Percentiles rank a stretch among this genome's conserved stretches.
Evolutionary conservation across 2,113 vertebrate genomes (phyloP).

Genomic region (Platysternon megacephalum): DNA sequence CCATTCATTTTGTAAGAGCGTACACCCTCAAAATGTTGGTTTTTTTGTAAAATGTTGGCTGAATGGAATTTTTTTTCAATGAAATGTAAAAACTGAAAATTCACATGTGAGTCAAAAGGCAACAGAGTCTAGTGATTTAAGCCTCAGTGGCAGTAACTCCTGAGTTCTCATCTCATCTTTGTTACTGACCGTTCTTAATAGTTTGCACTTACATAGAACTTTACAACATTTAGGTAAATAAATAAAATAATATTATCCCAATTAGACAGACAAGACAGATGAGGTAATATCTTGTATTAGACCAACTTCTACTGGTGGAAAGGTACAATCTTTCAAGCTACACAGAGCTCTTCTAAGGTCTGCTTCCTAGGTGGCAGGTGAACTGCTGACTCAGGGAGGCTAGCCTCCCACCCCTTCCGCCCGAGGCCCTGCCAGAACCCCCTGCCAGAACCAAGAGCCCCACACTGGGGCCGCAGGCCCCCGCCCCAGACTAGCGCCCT

Average conservation of each 20-base stretch:
- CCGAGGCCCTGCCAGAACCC: no score
- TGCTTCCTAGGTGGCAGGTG: no score
- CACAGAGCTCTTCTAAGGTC: not conserved
- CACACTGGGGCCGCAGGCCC: no score
- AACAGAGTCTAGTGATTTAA: not conserved
- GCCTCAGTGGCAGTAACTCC: not conserved
- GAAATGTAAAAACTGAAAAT: not conserved
- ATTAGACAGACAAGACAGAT: not conserved
- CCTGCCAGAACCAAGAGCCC: no score
- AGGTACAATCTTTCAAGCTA: not conserved
- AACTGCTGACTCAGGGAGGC: no score
- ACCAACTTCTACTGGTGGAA: not conserved
- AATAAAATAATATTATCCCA: not conserved
- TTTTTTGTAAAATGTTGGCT: not conserved
- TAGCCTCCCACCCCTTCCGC: no score
- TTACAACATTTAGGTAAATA: not conserved
- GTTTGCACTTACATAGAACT: not conserved
- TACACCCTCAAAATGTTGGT: fast-evolving
- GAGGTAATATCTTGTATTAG: not conserved
- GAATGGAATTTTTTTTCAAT: not conserved
- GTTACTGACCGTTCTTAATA: not conserved
- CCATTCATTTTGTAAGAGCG: not conserved
- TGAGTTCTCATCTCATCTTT: not conserved
- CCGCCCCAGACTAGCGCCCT: no score
- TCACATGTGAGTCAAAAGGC: fast-evolving